Percentiles rank a stretch among this genome's conserved stretches.
These are phyloP conservation scores for Myotis davidii DNA, from an alignment of 2,113 vertebrate genomes.

Conservation along the genomic window DNA sequence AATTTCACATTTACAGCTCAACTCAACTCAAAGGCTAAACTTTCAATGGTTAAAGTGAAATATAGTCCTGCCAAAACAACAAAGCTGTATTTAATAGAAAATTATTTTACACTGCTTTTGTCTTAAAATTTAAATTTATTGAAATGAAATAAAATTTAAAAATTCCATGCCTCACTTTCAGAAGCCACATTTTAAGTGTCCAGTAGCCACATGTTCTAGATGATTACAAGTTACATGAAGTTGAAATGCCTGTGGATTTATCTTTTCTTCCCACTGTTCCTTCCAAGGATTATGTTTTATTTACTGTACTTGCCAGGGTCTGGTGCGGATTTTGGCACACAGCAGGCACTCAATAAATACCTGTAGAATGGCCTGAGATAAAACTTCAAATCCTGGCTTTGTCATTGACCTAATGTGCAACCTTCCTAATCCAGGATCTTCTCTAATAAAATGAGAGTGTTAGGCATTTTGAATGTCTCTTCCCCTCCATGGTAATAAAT, in stretches of 20 bases:
- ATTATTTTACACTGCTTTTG: background rate
- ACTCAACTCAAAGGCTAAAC: background rate
- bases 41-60: constrained; percentile 4
- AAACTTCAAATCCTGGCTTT: background rate
- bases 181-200: background rate
- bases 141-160: constrained; percentile 48
- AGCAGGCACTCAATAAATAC: background rate
- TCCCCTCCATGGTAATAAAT: background rate
- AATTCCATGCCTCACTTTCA: background rate
- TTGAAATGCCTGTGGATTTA: constrained; percentile 36
- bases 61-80: background rate
- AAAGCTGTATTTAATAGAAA: constrained; percentile 24
- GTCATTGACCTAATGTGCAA: background rate
- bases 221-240: constrained; percentile 10
- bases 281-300: background rate
- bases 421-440: background rate
- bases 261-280: background rate
- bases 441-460: background rate
- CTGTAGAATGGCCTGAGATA: background rate
- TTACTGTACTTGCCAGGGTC: background rate
- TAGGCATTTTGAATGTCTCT: background rate
- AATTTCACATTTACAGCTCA: background rate
- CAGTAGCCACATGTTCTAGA: constrained; percentile 8
- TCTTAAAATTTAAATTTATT: constrained; percentile 45
- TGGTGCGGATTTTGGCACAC: background rate